A percentile compares a stretch with the other conserved stretches of the same genome.
Conservation (phyloP, 2,888 invertebrate genomes). For the Dicycla oo region DNA sequence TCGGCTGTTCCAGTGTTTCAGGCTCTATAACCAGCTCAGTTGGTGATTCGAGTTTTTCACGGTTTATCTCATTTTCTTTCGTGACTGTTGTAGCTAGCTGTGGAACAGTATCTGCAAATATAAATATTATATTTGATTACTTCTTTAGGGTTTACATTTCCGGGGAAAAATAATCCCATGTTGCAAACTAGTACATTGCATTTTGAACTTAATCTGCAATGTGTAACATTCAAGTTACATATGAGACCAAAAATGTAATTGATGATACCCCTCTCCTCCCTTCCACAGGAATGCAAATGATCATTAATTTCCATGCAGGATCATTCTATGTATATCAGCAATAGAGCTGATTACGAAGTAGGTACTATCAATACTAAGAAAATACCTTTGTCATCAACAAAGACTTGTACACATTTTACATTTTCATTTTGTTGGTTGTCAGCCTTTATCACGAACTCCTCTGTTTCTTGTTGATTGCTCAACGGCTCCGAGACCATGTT, state of each 20-base stretch:
- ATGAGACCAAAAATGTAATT: too few species aligned
- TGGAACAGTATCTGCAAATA: conserved; percentile 34
- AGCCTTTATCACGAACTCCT: conserved; percentile 55
- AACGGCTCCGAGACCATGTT: conserved; percentile 43
- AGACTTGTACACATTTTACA: conserved; percentile 40
- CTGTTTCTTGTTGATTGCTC: conserved; percentile 52
- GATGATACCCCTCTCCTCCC: too few species aligned
- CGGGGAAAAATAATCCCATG: neutral
- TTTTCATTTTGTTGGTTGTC: conserved; percentile 43
- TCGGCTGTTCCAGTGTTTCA: conserved; percentile 28
- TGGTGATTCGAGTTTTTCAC: conserved; percentile 20
- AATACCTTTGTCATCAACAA: conserved; percentile 48
- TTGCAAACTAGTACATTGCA: neutral
- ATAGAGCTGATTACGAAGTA: neutral
- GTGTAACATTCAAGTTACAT: neutral
- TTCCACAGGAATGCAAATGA: too few species aligned
- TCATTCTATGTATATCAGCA: neutral
- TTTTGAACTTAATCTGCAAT: conserved; percentile 1
- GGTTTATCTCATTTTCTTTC: conserved; percentile 25
- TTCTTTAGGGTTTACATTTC: neutral
- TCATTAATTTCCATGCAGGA: neutral
- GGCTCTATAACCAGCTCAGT: conserved; percentile 31
- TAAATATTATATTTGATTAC: neutral
- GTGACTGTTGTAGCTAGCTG: conserved; percentile 1
- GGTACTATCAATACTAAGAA: neutral